Evolutionary conservation across 2,797 vertebrate genomes (phyloP).

Genomic region (Acanthornis magna): DNA sequence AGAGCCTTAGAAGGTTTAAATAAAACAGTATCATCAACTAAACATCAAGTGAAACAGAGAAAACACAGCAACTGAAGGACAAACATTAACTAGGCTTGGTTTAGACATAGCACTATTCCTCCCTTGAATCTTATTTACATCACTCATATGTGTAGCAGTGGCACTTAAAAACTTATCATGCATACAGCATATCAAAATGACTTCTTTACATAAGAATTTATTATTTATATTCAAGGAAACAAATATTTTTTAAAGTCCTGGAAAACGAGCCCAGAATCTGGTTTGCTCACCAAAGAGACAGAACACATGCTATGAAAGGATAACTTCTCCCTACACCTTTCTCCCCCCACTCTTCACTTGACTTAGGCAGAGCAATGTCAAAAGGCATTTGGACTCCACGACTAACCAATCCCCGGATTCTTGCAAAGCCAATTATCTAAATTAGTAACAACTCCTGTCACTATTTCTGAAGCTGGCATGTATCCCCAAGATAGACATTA

Average conservation of each 20-base stretch:
- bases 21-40: background rate
- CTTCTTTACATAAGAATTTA: background rate
- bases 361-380: conserved; percentile 4
- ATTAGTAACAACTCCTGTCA: conserved; percentile 55
- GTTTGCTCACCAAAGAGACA: background rate
- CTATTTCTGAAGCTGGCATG: conserved; percentile 27
- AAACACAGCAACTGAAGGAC: background rate
- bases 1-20: background rate
- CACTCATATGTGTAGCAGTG: background rate
- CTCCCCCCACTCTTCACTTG: background rate
- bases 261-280: background rate
- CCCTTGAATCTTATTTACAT: background rate
- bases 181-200: background rate
- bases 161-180: background rate
- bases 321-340: background rate
- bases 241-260: background rate
- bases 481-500: conserved; percentile 23
- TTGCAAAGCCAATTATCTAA: conserved; percentile 65
- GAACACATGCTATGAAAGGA: background rate
- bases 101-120: background rate
- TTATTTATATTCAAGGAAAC: background rate
- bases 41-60: background rate
- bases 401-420: conserved; percentile 28
- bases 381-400: background rate
- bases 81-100: background rate